Percentiles rank a stretch among this genome's conserved stretches.
Evolutionary conservation across 2,113 vertebrate genomes (phyloP).

Genomic region (Aythya baeri): DNA sequence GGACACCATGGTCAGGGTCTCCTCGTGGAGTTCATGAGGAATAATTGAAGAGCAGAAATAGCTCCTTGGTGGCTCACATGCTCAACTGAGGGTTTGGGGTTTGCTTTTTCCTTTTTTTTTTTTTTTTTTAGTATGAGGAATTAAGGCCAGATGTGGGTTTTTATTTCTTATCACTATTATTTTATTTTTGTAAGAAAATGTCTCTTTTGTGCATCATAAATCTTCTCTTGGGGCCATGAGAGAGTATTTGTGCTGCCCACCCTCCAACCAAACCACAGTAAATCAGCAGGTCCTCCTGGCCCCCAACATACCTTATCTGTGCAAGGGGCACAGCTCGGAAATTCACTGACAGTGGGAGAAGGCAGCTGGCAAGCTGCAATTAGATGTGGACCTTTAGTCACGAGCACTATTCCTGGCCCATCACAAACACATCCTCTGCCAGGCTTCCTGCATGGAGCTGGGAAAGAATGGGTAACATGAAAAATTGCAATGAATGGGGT

Average conservation of each 20-base stretch:
- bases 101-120: neutral
- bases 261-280: constrained; percentile 3
- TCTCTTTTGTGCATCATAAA: constrained; percentile 24
- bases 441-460: rapidly evolving
- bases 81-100: neutral
- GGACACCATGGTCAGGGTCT: neutral
- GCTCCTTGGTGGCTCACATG: neutral
- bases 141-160: constrained; percentile 11
- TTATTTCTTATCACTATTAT: too few relatives aligned
- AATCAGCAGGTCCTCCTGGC: neutral
- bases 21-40: neutral
- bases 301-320: constrained; percentile 14
- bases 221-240: constrained; percentile 17
- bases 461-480: neutral
- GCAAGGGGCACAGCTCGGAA: neutral
- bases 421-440: neutral
- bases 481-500: neutral
- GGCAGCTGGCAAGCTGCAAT: constrained; percentile 9
- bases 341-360: constrained; percentile 21
- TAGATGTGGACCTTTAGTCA: neutral
- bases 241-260: constrained; percentile 23
- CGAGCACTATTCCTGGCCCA: neutral
- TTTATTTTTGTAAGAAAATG: neutral
- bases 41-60: neutral
- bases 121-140: neutral